These are phyloP conservation scores for Hippocampus zosterae DNA, from an alignment of 2,113 vertebrate species.

Conservation along the genomic window DNA sequence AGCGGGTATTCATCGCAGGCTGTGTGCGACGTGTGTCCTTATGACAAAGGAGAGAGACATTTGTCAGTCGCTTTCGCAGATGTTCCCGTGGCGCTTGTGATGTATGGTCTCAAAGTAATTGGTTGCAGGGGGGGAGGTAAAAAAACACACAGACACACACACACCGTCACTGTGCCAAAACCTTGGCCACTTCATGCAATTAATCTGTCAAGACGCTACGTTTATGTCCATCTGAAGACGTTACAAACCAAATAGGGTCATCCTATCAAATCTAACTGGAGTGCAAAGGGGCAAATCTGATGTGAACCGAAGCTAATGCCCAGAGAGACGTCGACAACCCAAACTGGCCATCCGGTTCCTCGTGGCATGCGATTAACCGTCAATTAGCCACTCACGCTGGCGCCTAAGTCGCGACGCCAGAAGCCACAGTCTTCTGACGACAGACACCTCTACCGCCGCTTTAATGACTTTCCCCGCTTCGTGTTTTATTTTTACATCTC, in stretches of 20 bases:
- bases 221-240: neutral
- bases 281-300: neutral
- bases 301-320: slow-evolving; percentile 26
- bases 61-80: slow-evolving; percentile 76
- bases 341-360: slow-evolving; percentile 56
- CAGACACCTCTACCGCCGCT: slow-evolving; percentile 48
- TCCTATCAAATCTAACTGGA: neutral
- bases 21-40: slow-evolving; percentile 76
- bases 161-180: neutral
- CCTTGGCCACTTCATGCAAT: no score
- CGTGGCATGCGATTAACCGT: slow-evolving; percentile 48
- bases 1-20: slow-evolving; percentile 67
- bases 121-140: slow-evolving; percentile 32
- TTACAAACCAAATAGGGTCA: neutral
- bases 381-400: slow-evolving; percentile 61
- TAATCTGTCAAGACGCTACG: neutral
- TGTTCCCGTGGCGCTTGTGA: slow-evolving; percentile 71
- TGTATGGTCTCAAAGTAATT: slow-evolving; percentile 71
- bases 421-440: slow-evolving; percentile 40
- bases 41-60: slow-evolving; percentile 78
- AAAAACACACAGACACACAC: neutral
- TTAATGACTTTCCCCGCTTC: slow-evolving; percentile 67
- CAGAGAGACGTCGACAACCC: slow-evolving; percentile 25
- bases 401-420: slow-evolving; percentile 37
- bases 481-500: slow-evolving; percentile 70